These are phyloP conservation scores for Zosterops borbonicus DNA, from an alignment of 2,113 vertebrate genomes.

Conservation along the genomic window DNA sequence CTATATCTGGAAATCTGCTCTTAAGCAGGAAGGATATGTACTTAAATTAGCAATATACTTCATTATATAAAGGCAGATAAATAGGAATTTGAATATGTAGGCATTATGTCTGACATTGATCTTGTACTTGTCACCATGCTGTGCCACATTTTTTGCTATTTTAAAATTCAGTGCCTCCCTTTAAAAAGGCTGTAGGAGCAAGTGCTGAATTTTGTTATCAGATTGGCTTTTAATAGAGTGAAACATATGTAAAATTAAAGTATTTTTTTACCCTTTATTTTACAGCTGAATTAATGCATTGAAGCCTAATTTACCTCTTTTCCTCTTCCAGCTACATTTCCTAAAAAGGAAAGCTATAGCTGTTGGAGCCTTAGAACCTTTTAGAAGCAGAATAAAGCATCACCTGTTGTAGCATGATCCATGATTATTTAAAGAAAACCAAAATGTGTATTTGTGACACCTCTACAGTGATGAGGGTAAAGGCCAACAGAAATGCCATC, in stretches of 20 bases:
- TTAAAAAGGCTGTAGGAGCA: conserved; percentile 44
- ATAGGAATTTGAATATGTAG: neutral
- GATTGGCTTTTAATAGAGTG: conserved; percentile 38
- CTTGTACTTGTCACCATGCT: conserved; percentile 42
- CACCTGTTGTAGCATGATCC: neutral
- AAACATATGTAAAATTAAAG: neutral
- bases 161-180: conserved; percentile 17
- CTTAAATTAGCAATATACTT: neutral
- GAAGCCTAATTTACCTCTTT: neutral
- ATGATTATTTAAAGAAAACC: neutral
- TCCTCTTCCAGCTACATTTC: neutral
- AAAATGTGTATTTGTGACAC: rapidly evolving
- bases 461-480: neutral
- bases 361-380: neutral
- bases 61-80: conserved; percentile 22
- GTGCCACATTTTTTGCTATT: conserved; percentile 42
- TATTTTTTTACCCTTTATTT: conserved; percentile 1
- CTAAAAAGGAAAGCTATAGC: neutral
- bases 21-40: neutral
- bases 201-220: conserved; percentile 36
- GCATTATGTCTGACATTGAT: conserved; percentile 45
- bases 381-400: neutral
- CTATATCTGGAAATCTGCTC: neutral
- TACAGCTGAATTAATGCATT: neutral
- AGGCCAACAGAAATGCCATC: neutral